Base-by-base conservation (phyloP, 2,113 vertebrate genomes). In the Scomber japonicus region DNA sequence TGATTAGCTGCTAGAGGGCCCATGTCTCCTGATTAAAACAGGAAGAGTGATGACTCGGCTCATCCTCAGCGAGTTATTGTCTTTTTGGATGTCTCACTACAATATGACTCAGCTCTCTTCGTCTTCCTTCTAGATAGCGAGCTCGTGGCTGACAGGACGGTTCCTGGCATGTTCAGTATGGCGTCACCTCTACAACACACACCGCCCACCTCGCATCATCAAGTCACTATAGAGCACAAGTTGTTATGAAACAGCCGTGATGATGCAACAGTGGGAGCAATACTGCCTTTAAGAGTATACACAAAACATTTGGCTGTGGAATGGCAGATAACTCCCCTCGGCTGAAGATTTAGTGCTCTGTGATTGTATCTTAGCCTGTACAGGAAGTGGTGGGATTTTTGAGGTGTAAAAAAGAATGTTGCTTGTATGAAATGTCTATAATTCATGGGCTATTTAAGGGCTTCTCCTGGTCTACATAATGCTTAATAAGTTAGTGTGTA, bases 401-500 rank as follows among this genome's bases (percentile, higher is more conserved):
- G 80, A 88, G 84, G 85, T 85, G 81, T 71, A 71, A 87, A 69
- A 69, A 71, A 60, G 69, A 86, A 86, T 77, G 55, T 55, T 57
- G 57, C 73, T 82, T 71, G 78, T 71, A 59, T 67, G 75, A 85
- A 89, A 88, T 49, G 79, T 64, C 64, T 76, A 93, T 88, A 85
- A 92, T 83, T 94, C 91, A 90, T 55, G 11, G 78, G 57, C 87
- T 91, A 75, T 91, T 93, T 91, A 83, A 83, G 75, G 85, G 75
- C 82, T 89, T 69, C 76, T 88, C 86, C 88, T 85, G 82, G 88
- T 89, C 87, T 83, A 55, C 71, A 91, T 91, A 89, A 90, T 91
- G 80, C 90, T 89, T 92, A 93, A 93, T 92, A 89, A 92, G 79
- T 89, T 84, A 75, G 75, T 75, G 84, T 87, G 87, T 89, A 87